Percentiles rank a stretch among this genome's conserved stretches.
These are phyloP conservation scores for Pocota personata DNA, from an alignment of 2,888 invertebrate species.

Conservation along the genomic window DNA sequence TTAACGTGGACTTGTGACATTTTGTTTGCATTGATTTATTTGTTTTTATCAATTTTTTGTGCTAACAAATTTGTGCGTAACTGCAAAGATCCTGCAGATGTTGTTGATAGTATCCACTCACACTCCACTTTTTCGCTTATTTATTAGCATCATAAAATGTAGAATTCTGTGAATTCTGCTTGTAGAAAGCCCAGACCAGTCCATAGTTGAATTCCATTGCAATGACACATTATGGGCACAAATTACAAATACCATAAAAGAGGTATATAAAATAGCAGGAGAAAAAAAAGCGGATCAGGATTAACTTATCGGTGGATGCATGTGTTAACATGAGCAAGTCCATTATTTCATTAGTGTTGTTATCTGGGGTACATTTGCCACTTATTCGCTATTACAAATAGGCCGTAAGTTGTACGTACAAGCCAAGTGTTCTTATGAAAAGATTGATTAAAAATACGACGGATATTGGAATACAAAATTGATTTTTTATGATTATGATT, in stretches of 20 bases:
- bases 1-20: slow-evolving; percentile 28
- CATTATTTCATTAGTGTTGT: slow-evolving; percentile 41
- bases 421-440: too few relatives aligned
- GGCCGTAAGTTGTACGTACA: background rate
- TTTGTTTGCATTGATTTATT: slow-evolving; percentile 3
- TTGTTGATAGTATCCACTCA: background rate
- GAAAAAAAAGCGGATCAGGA: slow-evolving; percentile 30
- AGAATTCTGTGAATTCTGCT: slow-evolving; percentile 37
- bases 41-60: slow-evolving; percentile 20
- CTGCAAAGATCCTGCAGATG: slow-evolving; percentile 29
- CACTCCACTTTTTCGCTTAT: slow-evolving; percentile 10
- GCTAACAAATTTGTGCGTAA: slow-evolving; percentile 29
- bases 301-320: slow-evolving; percentile 10
- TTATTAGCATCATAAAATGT: slow-evolving; percentile 59
- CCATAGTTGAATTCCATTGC: slow-evolving; percentile 7
- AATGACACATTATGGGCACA: slow-evolving; percentile 19
- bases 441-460: too few relatives aligned
- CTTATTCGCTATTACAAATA: slow-evolving; percentile 42
- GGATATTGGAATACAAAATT: too few relatives aligned
- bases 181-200: slow-evolving; percentile 9
- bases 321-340: slow-evolving; percentile 20
- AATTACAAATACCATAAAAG: slow-evolving; percentile 43
- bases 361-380: slow-evolving; percentile 36
- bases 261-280: background rate
- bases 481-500: too few relatives aligned